Conservation (phyloP, 2,888 invertebrate species). For the Idaea aversata region DNA sequence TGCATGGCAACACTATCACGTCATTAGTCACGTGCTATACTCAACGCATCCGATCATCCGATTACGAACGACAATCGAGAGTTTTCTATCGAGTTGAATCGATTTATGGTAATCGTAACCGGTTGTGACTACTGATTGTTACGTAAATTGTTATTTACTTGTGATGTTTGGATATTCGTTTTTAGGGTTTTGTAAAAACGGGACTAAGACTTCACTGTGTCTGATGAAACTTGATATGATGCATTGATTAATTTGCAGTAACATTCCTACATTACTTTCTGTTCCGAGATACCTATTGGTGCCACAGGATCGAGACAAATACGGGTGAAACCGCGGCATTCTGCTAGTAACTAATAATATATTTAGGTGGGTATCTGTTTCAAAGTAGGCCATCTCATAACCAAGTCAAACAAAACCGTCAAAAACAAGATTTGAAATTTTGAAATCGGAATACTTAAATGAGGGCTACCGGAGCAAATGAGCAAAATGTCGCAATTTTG, state of each 20-base stretch:
- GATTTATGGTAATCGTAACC: slow-evolving; percentile 34
- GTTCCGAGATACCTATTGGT: too few species aligned
- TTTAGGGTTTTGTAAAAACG: neutral
- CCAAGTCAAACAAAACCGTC: neutral
- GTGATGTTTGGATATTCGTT: slow-evolving; percentile 6
- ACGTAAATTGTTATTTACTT: slow-evolving; percentile 4
- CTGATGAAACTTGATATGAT: too few species aligned
- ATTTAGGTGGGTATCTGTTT: neutral
- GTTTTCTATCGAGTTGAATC: slow-evolving; percentile 24
- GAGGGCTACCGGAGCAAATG: neutral
- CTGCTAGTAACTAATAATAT: neutral
- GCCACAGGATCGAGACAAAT: too few species aligned
- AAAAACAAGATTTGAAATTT: slow-evolving; percentile 2
- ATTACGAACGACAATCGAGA: slow-evolving; percentile 18
- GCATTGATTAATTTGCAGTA: too few species aligned
- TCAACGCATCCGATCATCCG: slow-evolving; percentile 24
- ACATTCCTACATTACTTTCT: too few species aligned
- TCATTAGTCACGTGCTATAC: slow-evolving; percentile 19
- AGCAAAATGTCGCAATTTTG: neutral
- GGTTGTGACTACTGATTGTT: slow-evolving; percentile 23
- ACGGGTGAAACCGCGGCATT: too few species aligned
- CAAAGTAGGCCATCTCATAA: neutral
- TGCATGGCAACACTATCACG: neutral
- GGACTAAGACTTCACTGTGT: too few species aligned
- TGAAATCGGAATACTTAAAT: neutral